Evolutionary conservation across 2,797 vertebrate species (phyloP).

Genomic region (Benthosema pterotum): DNA sequence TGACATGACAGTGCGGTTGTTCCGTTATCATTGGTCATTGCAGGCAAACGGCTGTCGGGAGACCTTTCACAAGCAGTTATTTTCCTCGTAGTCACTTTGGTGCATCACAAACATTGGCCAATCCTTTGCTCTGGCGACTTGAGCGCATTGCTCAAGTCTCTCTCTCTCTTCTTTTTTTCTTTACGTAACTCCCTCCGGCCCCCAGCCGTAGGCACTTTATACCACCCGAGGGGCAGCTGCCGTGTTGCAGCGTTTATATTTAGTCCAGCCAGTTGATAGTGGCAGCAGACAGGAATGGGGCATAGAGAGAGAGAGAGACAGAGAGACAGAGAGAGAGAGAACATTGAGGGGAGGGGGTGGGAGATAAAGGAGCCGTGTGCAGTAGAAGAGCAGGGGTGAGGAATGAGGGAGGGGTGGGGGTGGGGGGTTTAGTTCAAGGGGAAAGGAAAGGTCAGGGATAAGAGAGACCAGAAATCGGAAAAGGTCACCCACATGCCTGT

Average conservation of each 20-base stretch:
- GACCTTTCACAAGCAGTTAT: conserved; percentile 18
- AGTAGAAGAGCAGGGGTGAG: conserved; percentile 13
- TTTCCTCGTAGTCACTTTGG: no score
- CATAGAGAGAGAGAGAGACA: conserved; percentile 1
- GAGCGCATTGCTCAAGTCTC: not conserved
- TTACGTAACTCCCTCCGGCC: conserved; percentile 1
- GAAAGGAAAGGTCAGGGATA: conserved; percentile 71
- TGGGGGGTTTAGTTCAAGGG: no score
- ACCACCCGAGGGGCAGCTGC: not conserved
- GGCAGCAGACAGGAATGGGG: conserved; percentile 5
- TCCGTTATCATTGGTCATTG: not conserved
- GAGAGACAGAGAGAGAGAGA: not conserved
- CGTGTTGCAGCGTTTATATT: conserved; percentile 59
- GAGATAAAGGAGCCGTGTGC: conserved; percentile 2
- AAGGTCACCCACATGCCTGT: conserved; percentile 54
- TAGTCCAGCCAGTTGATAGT: conserved; percentile 67
- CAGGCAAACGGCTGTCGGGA: not conserved
- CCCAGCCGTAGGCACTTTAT: not conserved
- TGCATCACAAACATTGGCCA: conserved; percentile 9
- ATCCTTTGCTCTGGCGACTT: not conserved
- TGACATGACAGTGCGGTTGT: no score
- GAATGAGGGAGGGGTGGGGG: conserved; percentile 18
- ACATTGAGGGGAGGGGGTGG: not conserved
- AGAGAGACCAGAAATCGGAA: conserved; percentile 58
- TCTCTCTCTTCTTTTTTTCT: no score